Percentiles rank a stretch among this genome's conserved stretches.
Conservation (phyloP, 2,113 vertebrate genomes). For the Gadus chalcogrammus region DNA sequence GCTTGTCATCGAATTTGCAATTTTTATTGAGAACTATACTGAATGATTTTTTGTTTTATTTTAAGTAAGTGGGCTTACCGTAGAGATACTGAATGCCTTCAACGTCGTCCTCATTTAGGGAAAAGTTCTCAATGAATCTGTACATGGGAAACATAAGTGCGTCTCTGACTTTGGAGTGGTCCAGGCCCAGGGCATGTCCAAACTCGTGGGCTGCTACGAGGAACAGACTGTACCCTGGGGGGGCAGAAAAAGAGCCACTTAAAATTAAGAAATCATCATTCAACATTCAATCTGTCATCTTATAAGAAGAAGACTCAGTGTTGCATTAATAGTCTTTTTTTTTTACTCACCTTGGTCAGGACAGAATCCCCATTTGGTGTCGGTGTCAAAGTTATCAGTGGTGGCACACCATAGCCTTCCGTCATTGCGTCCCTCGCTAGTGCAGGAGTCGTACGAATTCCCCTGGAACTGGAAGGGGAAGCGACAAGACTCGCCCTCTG, state of each 20-base stretch:
- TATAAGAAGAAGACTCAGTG: background rate
- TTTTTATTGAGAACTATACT: background rate
- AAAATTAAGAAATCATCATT: background rate
- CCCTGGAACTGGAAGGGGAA: slow-evolving; percentile 91
- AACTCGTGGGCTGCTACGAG: slow-evolving; percentile 97
- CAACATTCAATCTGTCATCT: background rate
- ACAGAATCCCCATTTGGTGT: slow-evolving; percentile 95
- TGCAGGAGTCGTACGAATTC: slow-evolving; percentile 79
- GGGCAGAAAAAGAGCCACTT: background rate
- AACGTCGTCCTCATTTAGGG: slow-evolving; percentile 84
- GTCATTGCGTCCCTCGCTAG: slow-evolving; percentile 83
- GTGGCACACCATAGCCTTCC: slow-evolving; percentile 90
- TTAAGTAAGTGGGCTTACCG: slow-evolving; percentile 78
- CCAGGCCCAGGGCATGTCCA: slow-evolving; percentile 89
- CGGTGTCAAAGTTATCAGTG: slow-evolving; percentile 80
- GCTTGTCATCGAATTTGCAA: background rate
- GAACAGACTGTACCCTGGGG: slow-evolving; percentile 93
- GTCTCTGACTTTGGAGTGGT: slow-evolving; percentile 84
- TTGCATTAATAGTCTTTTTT: background rate
- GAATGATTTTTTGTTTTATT: background rate
- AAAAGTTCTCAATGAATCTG: slow-evolving; percentile 77
- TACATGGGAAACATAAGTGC: slow-evolving; percentile 98
- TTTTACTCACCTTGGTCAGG: slow-evolving; percentile 77
- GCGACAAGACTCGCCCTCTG: slow-evolving; percentile 84
- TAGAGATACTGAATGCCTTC: slow-evolving; percentile 91